These are phyloP conservation scores for Batillaria attramentaria DNA, from an alignment of 1,140 invertebrate species.

Conservation along the genomic window DNA sequence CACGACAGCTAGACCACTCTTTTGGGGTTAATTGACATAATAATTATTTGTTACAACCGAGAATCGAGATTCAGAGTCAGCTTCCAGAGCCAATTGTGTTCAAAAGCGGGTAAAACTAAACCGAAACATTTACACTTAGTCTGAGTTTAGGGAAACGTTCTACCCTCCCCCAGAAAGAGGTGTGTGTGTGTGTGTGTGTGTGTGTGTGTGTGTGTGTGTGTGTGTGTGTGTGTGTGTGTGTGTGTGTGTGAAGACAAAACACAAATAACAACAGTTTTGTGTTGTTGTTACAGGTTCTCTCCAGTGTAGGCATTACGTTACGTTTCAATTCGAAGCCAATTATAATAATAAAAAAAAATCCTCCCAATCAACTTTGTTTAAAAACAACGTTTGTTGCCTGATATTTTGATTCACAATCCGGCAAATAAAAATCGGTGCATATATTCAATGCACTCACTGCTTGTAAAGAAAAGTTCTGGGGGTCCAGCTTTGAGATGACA, in stretches of 20 bases:
- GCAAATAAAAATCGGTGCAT: not conserved
- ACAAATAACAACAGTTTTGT: not conserved
- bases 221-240: not conserved
- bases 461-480: slow-evolving; percentile 1
- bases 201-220: slow-evolving; percentile 2
- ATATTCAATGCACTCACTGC: not conserved
- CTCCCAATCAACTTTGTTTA: not conserved
- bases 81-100: no score
- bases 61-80: no score
- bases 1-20: not conserved
- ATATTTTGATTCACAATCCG: not conserved
- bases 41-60: no score
- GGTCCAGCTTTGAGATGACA: not conserved
- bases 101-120: no score
- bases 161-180: not conserved
- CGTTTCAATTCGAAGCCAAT: not conserved
- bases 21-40: no score
- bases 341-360: not conserved
- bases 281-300: not conserved
- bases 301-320: not conserved
- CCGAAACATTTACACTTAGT: no score
- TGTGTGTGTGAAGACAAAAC: not conserved
- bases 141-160: no score
- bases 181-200: slow-evolving; percentile 2
- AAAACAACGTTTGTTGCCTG: not conserved